phyloP scores from a whole-genome alignment of 2,113 vertebrate species.

The Panthera tigris region DNA sequence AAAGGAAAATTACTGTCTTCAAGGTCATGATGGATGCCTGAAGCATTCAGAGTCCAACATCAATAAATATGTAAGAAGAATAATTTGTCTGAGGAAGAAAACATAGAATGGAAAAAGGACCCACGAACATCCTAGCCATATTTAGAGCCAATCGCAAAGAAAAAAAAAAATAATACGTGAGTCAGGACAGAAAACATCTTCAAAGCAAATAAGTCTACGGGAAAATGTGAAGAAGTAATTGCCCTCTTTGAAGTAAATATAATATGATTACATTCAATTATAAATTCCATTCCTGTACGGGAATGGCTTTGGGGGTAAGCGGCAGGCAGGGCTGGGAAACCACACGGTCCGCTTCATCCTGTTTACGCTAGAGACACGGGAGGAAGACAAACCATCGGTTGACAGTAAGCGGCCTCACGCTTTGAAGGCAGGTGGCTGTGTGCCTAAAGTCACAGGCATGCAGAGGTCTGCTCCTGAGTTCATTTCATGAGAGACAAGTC shows the following conservation, averaged over 20 bases:
- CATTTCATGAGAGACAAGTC: neutral
- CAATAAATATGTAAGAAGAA: neutral
- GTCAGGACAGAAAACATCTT: neutral
- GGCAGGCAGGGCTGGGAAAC: neutral
- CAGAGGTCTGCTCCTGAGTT: neutral
- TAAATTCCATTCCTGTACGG: neutral
- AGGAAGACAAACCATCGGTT: neutral
- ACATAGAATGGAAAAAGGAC: neutral
- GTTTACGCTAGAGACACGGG: neutral
- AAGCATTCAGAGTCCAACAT: neutral
- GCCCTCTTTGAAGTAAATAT: constrained; percentile 17
- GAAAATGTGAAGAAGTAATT: neutral
- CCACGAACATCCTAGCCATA: neutral
- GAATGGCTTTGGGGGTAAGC: neutral
- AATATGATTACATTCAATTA: neutral
- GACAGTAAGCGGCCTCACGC: neutral
- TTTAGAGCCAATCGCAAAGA: neutral
- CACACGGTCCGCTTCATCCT: neutral
- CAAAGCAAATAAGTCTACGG: neutral
- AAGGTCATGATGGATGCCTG: neutral
- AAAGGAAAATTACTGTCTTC: constrained; percentile 24
- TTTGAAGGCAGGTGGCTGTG: neutral
- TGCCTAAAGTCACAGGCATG: neutral
- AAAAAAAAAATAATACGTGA: neutral
- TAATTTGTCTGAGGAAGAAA: neutral